Base-by-base conservation (phyloP, 2,888 invertebrate species). In the Thyatira batis region DNA sequence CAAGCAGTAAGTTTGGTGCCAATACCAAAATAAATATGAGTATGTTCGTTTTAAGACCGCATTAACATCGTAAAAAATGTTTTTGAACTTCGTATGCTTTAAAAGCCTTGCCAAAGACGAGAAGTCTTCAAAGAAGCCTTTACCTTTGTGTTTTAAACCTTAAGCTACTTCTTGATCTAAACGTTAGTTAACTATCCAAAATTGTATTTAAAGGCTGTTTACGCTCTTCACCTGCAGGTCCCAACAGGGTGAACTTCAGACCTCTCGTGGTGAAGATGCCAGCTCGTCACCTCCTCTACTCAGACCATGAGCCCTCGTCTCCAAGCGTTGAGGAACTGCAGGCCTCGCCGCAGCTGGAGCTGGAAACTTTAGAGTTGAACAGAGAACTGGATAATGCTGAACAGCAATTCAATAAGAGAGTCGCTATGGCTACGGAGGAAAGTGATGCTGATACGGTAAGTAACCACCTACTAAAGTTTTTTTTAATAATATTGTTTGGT, bases 401-500 rank as follows among this genome's bases (percentile, higher is more conserved):
- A 58, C 80, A 80, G 28, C 87, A 85, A 43, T 69, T 91, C 56
- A 80, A 87, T 4, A 81, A 76, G 55, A 87, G 79, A 23, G 82
- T 85, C 2, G 81, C 88, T 27, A 82, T 92, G 53, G 92, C 92
- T 20, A 82, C 84, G 0, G 89, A 88, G 51, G 92, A 92, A 60
- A 91, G 89, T 53, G 92, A 92, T 60, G 84, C 78, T 39, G 91
- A 92, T 30, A 87, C 87, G 80, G 92, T 92, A 64, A 85, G 89
- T 82, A 30, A n/a, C n/a, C n/a, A n/a, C n/a, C n/a, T n/a, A n/a
- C n/a, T n/a, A n/a, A n/a, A n/a, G n/a, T n/a, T n/a, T n/a, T n/a
- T n/a, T 51, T 11, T n/a, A 23, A 13, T 44, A 33, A 48, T 52
- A 49, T 28, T 13, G 13, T 43, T 2, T 17, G 3, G 3, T 2